phyloP scores from a whole-genome alignment of 2,888 invertebrate genomes.

The Apodemia zela region DNA sequence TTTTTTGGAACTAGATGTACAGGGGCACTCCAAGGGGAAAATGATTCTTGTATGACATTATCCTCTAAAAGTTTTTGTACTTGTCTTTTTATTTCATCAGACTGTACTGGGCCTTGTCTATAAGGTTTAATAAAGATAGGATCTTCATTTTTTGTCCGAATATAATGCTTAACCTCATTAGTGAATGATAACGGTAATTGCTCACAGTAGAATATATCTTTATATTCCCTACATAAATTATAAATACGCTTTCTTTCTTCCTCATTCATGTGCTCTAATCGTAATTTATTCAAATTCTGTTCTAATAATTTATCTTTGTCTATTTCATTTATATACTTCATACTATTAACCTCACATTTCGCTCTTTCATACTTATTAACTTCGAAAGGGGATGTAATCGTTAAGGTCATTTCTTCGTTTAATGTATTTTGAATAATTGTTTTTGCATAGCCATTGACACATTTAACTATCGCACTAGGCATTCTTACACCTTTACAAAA shows the following conservation, averaged over 20 bases:
- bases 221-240: constrained; percentile 31
- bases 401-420: constrained; percentile 17
- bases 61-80: constrained; percentile 31
- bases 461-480: constrained; percentile 26
- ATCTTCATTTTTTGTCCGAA: constrained; percentile 33
- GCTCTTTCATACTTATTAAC: constrained; percentile 13
- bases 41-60: constrained; percentile 27
- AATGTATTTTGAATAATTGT: constrained; percentile 26
- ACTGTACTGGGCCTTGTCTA: constrained; percentile 26
- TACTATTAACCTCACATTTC: not conserved
- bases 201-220: constrained; percentile 35
- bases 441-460: constrained; percentile 24
- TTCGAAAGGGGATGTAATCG: constrained; percentile 16
- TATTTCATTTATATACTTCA: not conserved
- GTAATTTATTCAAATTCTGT: constrained; percentile 24
- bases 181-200: constrained; percentile 32
- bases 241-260: constrained; percentile 26
- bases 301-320: not conserved
- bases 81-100: constrained; percentile 28
- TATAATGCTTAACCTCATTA: constrained; percentile 38
- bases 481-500: constrained; percentile 26
- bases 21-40: constrained; percentile 35
- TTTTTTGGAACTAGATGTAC: constrained; percentile 33
- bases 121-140: constrained; percentile 27
- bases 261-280: constrained; percentile 29